These are phyloP conservation scores for Peromyscus melanophrys DNA, from an alignment of 2,797 vertebrate species.

Conservation along the genomic window DNA sequence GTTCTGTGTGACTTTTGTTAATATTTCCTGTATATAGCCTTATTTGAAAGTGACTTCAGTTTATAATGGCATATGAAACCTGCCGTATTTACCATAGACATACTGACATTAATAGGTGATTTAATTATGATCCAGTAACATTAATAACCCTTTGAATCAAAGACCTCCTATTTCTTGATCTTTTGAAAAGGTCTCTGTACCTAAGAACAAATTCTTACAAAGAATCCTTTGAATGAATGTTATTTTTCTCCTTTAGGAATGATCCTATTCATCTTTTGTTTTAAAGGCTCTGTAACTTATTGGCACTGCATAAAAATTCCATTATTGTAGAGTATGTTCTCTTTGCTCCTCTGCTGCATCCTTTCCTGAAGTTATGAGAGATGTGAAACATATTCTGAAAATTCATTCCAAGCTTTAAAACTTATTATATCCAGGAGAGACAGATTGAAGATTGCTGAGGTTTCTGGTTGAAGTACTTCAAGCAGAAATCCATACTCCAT, in stretches of 20 bases:
- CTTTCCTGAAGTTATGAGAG: slow-evolving; percentile 82
- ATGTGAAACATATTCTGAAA: slow-evolving; percentile 83
- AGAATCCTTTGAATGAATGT: slow-evolving; percentile 66
- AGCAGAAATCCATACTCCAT: slow-evolving; percentile 89
- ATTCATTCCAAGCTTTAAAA: slow-evolving; percentile 87
- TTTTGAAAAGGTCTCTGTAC: slow-evolving; percentile 69
- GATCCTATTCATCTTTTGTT: slow-evolving; percentile 77
- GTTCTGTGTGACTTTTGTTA: slow-evolving; percentile 55
- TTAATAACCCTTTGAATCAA: slow-evolving; percentile 68
- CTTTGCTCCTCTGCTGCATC: slow-evolving; percentile 75
- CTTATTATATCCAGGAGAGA: slow-evolving; percentile 84
- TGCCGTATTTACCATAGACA: slow-evolving; percentile 41
- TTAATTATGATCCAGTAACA: slow-evolving; percentile 59
- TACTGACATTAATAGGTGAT: slow-evolving; percentile 58
- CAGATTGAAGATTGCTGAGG: slow-evolving; percentile 87
- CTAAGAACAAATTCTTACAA: slow-evolving; percentile 75
- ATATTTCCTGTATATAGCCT: background rate
- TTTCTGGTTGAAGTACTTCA: slow-evolving; percentile 88
- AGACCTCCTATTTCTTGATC: slow-evolving; percentile 65
- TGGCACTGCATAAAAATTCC: slow-evolving; percentile 77
- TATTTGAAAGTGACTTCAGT: slow-evolving; percentile 52
- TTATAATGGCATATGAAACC: slow-evolving; percentile 26
- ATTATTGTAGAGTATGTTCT: slow-evolving; percentile 72
- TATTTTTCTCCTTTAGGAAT: slow-evolving; percentile 78
- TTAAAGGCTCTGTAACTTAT: slow-evolving; percentile 69